Evolutionary conservation across 2,888 invertebrate species (phyloP).

Genomic region (Psylliodes chrysocephalus): DNA sequence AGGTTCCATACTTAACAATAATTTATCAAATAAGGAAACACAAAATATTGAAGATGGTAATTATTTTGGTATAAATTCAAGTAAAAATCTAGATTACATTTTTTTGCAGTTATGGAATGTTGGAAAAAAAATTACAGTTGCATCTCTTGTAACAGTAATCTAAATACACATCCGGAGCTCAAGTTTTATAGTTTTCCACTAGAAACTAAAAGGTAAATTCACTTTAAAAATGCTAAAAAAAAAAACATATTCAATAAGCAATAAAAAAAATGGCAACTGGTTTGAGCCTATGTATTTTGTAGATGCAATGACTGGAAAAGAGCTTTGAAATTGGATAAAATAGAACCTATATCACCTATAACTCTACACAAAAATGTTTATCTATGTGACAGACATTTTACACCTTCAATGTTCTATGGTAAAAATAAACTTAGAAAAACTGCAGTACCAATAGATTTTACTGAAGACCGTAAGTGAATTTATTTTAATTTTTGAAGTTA

Average conservation of each 20-base stretch:
- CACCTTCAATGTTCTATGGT: background rate
- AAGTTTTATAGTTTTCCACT: background rate
- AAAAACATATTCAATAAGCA: too few relatives aligned
- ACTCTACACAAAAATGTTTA: background rate
- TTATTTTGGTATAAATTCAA: too few relatives aligned
- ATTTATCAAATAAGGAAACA: background rate
- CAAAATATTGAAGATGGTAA: too few relatives aligned
- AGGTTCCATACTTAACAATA: background rate
- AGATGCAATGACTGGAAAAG: background rate
- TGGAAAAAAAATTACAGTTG: background rate
- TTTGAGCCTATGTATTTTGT: too few relatives aligned
- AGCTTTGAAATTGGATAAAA: background rate
- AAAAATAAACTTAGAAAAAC: background rate
- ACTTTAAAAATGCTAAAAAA: too few relatives aligned
- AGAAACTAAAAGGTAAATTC: background rate
- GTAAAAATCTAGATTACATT: too few relatives aligned
- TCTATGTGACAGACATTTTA: background rate
- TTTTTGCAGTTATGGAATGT: background rate
- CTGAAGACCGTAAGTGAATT: too few relatives aligned
- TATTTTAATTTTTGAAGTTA: too few relatives aligned
- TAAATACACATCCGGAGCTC: background rate
- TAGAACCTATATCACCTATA: background rate
- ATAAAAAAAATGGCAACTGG: too few relatives aligned
- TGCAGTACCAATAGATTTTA: background rate
- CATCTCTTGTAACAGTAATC: background rate